A percentile compares a stretch with the other conserved stretches of the same genome.
phyloP scores from a whole-genome alignment of 2,797 vertebrate species.

The Petrocephalus sullivani region DNA sequence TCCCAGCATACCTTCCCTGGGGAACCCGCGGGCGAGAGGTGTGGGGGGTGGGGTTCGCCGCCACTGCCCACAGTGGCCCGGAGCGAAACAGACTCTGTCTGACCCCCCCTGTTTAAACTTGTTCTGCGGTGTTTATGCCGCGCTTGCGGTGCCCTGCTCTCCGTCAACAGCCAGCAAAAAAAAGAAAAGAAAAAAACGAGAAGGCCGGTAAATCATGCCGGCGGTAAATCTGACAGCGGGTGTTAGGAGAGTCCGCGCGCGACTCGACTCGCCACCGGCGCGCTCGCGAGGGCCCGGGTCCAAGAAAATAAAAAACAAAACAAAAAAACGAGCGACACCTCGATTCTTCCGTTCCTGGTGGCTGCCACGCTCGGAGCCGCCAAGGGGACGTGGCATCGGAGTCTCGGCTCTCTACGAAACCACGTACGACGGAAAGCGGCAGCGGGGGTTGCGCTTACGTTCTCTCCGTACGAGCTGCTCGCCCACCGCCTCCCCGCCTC shows the following conservation, averaged over 20 bases:
- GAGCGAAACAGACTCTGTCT: constrained; percentile 12
- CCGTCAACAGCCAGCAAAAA: not conserved
- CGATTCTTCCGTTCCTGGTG: not conserved
- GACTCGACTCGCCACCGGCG: not conserved
- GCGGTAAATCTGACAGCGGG: not conserved
- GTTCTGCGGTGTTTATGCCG: constrained; percentile 1
- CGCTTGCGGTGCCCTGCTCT: not conserved
- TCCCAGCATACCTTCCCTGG: constrained; percentile 17
- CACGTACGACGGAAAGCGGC: not conserved
- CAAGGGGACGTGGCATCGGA: not conserved
- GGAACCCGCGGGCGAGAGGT: not conserved
- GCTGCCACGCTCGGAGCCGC: not conserved
- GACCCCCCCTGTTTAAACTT: constrained; percentile 9
- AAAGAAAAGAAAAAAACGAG: not conserved
- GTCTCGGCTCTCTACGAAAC: not conserved
- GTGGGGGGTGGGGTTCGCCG: not conserved
- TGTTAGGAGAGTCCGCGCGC: not conserved
- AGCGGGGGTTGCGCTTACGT: not conserved
- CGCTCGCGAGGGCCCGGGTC: not conserved
- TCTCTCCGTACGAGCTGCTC: not conserved
- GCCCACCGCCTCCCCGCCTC: not conserved
- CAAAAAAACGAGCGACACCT: not conserved
- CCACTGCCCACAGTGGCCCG: not conserved
- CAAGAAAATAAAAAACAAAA: not conserved
- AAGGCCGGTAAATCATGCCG: not conserved